Evolutionary conservation across 2,888 invertebrate species (phyloP), one percentile per base, ranked within the genome.

Genomic region (Aspidiotus destructor): DNA sequence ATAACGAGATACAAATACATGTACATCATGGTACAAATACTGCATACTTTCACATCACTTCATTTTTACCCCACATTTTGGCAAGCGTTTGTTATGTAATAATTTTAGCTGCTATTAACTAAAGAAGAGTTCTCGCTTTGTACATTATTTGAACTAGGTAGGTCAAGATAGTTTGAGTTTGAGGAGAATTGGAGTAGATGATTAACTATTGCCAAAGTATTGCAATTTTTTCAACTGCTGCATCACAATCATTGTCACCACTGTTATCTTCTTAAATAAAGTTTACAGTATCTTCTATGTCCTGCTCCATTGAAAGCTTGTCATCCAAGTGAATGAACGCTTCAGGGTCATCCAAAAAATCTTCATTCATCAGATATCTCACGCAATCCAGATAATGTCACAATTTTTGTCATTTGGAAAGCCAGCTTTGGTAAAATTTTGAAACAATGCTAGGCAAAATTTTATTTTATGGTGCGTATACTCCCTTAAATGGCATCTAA

Each of bases 341-440:
- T 13, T 44, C 48, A 44, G 48, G 48, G 48, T 44, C 48, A 44
- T 44, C 48, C 48, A 44, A 44, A 44, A 44, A 44, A 44, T 44
- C 48, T 44, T 44, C 48, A 44, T 44, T 44, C 48, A 44, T 44
- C 48, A 44, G 48, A 44, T 44, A 44, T 44, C 48, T 44, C 48
- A 44, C 48, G 48, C 48, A 44, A 44, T 44, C 13, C 48, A n/a
- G n/a, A 44, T 13, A 13, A 44, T 44, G 48, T 44, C 48, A 10
- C 48, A 44, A 44, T n/a, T 13, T 44, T 44, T 44, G 48, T 44
- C 48, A 44, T 44, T 44, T 13, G 48, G 48, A 44, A 44, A 44
- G 48, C 48, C 48, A 44, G 48, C 48, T 44, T 44, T 44, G 48
- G 48, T 10, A 10, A 44, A 8, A 44, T 10, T 44, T 44, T 44